phyloP scores from a whole-genome alignment of 1,140 invertebrate genomes.

The Agrypnia vestita region DNA sequence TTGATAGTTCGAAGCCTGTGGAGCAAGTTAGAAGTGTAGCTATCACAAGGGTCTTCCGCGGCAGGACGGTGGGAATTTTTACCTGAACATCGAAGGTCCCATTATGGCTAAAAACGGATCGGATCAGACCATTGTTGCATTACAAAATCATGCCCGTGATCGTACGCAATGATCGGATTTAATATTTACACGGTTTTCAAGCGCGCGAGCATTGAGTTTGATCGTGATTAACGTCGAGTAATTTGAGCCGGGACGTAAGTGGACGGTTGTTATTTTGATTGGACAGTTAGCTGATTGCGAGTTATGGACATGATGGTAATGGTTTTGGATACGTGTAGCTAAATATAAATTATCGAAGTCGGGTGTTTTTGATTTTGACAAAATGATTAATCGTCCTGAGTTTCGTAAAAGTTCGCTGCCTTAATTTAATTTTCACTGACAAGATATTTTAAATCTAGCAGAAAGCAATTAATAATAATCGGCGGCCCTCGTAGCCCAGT shows the following conservation, averaged over 20 bases:
- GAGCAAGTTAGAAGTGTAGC: constrained; percentile 22
- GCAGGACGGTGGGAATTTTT: constrained; percentile 35
- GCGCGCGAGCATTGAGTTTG: not conserved
- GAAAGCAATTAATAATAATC: too few species aligned
- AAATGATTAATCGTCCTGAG: not conserved
- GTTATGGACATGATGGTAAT: constrained; percentile 42
- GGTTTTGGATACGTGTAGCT: not conserved
- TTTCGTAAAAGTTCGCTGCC: too few species aligned
- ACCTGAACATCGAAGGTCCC: constrained; percentile 28
- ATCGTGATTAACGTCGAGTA: not conserved
- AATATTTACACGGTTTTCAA: constrained; percentile 4
- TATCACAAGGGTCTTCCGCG: not conserved
- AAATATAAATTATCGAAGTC: not conserved
- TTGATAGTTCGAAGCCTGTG: constrained; percentile 9
- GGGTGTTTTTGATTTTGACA: constrained; percentile 11
- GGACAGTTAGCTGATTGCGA: constrained; percentile 38
- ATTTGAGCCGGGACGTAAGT: constrained; percentile 13
- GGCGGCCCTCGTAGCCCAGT: too few species aligned
- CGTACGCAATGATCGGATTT: not conserved
- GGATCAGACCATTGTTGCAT: constrained; percentile 2
- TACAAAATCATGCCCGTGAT: constrained; percentile 16
- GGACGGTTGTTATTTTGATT: constrained; percentile 38
- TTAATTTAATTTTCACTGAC: too few species aligned
- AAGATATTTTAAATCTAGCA: too few species aligned
- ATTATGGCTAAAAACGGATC: constrained; percentile 26